Base-by-base conservation (phyloP, 1,140 invertebrate species). In the Trinorchestia longiramus region DNA sequence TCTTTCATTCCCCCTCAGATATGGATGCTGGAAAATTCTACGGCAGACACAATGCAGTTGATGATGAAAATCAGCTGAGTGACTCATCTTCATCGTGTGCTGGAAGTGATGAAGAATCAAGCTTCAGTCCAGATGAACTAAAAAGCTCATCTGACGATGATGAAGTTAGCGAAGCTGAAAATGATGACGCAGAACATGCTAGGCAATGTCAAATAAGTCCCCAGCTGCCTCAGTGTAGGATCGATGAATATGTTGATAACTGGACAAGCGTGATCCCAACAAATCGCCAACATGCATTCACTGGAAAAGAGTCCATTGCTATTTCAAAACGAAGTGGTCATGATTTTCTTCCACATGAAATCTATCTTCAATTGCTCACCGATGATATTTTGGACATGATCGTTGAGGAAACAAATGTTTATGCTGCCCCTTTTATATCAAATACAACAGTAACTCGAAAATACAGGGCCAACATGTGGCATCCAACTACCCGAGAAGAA, bases 321-420 rank as follows among this genome's bases (percentile, higher is more conserved):
- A 91, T 91, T 42, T 91, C 41, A 91, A 43, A 43, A 43, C 41
- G 8, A 43, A 43, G 43, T 91, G 43, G 88, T 43, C 8, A 91
- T 44, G 41, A 91, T 43, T 91, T 91, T 42, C 41, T 43, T 42
- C 88, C 88, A 28, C 43, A 91, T 91, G 41, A 91, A 43, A 43
- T 91, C 6, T 91, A 91, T 91, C 28, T 91, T 91, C 8, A 91
- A 91, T 42, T 91, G 41, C 11, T 77, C 62, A 96, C 96, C 40
- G 95, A 96, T n/a, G n/a, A n/a, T 95, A 6, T 96, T 47, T 42
- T 88, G 28, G 88, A 96, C 15, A 45, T 96, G 43, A 96, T 96
- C 96, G 95, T 96, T 43, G 42, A 91, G n/a, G n/a, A n/a, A n/a
- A n/a, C n/a, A n/a, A n/a, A n/a, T n/a, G n/a, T n/a, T n/a, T n/a